phyloP scores from a whole-genome alignment of 2,113 vertebrate genomes.

The Gopherus flavomarginatus region DNA sequence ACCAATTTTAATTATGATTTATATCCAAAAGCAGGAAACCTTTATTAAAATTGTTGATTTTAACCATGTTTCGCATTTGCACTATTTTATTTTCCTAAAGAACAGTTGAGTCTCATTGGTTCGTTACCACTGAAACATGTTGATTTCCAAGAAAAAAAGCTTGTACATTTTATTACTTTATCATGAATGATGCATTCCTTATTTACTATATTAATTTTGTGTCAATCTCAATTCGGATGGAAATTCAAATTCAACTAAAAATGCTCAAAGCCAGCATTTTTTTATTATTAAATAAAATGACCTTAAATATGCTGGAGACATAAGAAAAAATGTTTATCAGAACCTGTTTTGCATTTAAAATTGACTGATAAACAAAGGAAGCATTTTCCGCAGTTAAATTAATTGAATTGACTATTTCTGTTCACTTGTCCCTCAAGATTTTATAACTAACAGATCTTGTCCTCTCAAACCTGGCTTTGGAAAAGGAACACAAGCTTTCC shows the following conservation, averaged over 20 bases:
- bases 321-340: neutral
- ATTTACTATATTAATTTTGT: neutral
- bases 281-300: neutral
- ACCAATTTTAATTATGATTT: neutral
- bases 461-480: neutral
- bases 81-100: neutral
- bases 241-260: neutral
- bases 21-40: neutral
- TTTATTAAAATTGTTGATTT: neutral
- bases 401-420: neutral
- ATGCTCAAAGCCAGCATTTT: too few relatives aligned
- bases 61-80: neutral
- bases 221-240: neutral
- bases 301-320: neutral
- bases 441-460: neutral
- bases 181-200: neutral
- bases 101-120: neutral
- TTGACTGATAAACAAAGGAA: neutral
- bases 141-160: neutral
- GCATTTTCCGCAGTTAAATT: neutral
- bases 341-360: neutral
- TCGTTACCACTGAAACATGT: neutral
- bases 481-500: neutral
- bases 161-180: neutral
- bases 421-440: neutral